These are phyloP conservation scores for Augiades crinisus DNA, from an alignment of 2,888 invertebrate genomes.

Conservation along the genomic window DNA sequence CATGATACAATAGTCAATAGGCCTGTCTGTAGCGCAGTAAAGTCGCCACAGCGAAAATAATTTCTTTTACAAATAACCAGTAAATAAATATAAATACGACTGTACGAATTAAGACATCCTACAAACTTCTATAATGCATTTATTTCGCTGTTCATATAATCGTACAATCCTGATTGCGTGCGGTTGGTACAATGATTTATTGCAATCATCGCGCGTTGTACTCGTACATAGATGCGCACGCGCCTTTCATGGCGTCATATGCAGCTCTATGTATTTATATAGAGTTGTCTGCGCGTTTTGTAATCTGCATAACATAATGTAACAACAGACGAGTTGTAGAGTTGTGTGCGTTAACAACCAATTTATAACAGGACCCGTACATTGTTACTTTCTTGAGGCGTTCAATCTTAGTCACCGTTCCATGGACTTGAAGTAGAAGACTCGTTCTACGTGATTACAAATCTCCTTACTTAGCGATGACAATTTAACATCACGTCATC, in stretches of 20 bases:
- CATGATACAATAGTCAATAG: too few species aligned
- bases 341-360: neutral
- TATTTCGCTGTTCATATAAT: neutral
- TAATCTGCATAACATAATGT: neutral
- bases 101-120: neutral
- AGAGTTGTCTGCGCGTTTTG: neutral
- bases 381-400: too few species aligned
- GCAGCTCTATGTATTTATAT: neutral
- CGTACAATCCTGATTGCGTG: conserved; percentile 12
- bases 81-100: neutral
- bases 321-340: neutral
- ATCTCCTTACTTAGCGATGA: too few species aligned
- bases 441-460: too few species aligned
- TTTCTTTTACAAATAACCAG: too few species aligned
- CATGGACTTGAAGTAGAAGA: too few species aligned
- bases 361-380: too few species aligned
- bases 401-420: too few species aligned
- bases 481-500: too few species aligned
- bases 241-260: neutral
- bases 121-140: conserved; percentile 1
- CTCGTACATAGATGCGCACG: conserved; percentile 8
- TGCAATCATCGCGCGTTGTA: conserved; percentile 1
- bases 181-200: conserved; percentile 9
- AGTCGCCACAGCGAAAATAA: too few species aligned
- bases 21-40: too few species aligned